Conservation (phyloP, 35 echinoderm and acorn worm genomes). For the Lytechinus pictus region DNA sequence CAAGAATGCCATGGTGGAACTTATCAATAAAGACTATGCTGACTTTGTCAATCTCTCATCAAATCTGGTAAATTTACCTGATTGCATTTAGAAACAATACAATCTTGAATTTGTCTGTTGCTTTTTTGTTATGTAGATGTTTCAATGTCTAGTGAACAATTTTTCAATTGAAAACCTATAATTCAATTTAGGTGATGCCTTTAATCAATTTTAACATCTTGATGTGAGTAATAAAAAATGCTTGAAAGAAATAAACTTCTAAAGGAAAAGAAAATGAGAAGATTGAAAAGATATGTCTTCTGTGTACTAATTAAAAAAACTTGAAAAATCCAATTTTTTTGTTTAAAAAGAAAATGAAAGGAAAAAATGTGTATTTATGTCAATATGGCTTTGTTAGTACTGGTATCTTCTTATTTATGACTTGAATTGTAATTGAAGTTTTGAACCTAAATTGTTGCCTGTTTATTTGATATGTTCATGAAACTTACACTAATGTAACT, state of each 20-base stretch:
- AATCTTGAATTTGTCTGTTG: neutral
- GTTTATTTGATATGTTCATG: too few relatives aligned
- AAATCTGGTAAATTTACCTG: conserved; percentile 67
- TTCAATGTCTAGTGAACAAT: neutral
- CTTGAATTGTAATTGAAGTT: too few relatives aligned
- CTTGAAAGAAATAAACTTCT: neutral
- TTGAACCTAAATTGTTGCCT: too few relatives aligned
- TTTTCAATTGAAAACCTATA: too few relatives aligned
- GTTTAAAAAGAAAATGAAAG: neutral
- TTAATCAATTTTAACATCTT: neutral
- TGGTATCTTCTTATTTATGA: too few relatives aligned
- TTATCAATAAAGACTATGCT: conserved; percentile 98
- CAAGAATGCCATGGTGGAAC: conserved; percentile 99
- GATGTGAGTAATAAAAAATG: neutral
- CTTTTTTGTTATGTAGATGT: neutral
- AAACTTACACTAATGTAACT: neutral
- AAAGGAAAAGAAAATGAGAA: neutral
- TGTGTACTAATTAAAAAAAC: too few relatives aligned
- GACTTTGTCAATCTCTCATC: conserved; percentile 99
- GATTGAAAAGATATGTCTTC: neutral
- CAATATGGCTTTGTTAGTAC: too few relatives aligned
- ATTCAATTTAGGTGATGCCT: neutral
- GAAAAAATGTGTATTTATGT: neutral
- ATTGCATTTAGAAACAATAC: neutral
- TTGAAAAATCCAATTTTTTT: neutral